Conservation (phyloP, 2,888 invertebrate species). For the Adelphocoris suturalis region DNA sequence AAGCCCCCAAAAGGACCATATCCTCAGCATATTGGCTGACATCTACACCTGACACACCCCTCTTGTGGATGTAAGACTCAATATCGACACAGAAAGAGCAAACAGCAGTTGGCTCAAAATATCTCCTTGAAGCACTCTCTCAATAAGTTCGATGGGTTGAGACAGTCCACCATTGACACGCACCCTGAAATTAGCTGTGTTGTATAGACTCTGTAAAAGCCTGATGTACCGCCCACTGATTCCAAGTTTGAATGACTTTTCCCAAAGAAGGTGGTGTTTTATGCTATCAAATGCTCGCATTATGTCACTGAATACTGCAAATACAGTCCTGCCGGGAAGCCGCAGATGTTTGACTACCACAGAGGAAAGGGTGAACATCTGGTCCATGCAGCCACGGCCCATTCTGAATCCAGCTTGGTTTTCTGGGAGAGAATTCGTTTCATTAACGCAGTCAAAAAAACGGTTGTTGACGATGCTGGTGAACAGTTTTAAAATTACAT, state of each 20-base stretch:
- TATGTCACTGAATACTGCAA: conserved; percentile 47
- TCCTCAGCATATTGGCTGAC: conserved; percentile 41
- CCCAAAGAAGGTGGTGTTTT: conserved; percentile 36
- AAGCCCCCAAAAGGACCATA: conserved; percentile 29
- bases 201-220: conserved; percentile 37
- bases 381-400: conserved; percentile 53
- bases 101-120: conserved; percentile 41
- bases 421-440: conserved; percentile 3
- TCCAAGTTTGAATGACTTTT: conserved; percentile 17
- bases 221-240: not conserved
- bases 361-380: conserved; percentile 34
- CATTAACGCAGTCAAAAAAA: conserved; percentile 10
- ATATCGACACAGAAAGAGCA: conserved; percentile 43
- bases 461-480: conserved; percentile 9
- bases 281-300: conserved; percentile 60
- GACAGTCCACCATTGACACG: not conserved
- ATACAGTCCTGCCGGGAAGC: not conserved
- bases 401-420: conserved; percentile 56
- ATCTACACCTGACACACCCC: not conserved
- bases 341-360: not conserved
- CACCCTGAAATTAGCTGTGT: not conserved
- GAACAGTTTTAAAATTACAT: conserved; percentile 50
- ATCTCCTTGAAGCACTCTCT: conserved; percentile 1
- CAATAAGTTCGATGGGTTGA: not conserved
- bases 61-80: not conserved